phyloP scores from a whole-genome alignment of 1,140 invertebrate species.

The Drosophila seguyi region DNA sequence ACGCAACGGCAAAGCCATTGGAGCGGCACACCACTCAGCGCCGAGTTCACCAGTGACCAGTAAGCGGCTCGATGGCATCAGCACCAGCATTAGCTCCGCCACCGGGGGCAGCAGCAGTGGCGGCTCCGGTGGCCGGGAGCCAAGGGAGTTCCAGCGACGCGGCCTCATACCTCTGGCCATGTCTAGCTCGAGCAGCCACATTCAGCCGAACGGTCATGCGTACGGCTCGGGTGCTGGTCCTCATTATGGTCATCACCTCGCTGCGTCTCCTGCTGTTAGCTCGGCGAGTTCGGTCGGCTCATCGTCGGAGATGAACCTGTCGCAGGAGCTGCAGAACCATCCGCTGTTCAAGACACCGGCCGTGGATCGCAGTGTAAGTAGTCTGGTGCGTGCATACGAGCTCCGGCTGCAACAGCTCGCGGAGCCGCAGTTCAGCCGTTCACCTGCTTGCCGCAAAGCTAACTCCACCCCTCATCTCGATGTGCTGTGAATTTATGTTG shows the following conservation, averaged over 20 bases:
- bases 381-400: conserved; percentile 63
- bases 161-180: conserved; percentile 74
- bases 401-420: conserved; percentile 52
- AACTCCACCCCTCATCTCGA: conserved; percentile 53
- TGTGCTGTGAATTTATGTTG: conserved; percentile 71
- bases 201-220: conserved; percentile 76
- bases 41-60: conserved; percentile 88
- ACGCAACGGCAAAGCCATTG: conserved; percentile 57
- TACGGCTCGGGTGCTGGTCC: conserved; percentile 52
- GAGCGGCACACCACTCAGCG: conserved; percentile 86
- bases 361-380: conserved; percentile 85
- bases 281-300: conserved; percentile 82
- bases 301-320: conserved; percentile 84
- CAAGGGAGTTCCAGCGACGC: conserved; percentile 47
- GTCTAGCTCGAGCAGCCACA: conserved; percentile 83
- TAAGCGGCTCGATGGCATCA: conserved; percentile 64
- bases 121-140: conserved; percentile 15
- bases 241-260: conserved; percentile 76
- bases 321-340: conserved; percentile 85
- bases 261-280: conserved; percentile 82
- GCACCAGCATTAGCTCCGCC: conserved; percentile 17
- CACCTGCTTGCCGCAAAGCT: conserved; percentile 53
- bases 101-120: conserved; percentile 32
- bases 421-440: conserved; percentile 17
- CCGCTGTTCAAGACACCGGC: conserved; percentile 81